Conservation (phyloP, 2,113 vertebrate species). For the Ptychochromis oligacanthus region DNA sequence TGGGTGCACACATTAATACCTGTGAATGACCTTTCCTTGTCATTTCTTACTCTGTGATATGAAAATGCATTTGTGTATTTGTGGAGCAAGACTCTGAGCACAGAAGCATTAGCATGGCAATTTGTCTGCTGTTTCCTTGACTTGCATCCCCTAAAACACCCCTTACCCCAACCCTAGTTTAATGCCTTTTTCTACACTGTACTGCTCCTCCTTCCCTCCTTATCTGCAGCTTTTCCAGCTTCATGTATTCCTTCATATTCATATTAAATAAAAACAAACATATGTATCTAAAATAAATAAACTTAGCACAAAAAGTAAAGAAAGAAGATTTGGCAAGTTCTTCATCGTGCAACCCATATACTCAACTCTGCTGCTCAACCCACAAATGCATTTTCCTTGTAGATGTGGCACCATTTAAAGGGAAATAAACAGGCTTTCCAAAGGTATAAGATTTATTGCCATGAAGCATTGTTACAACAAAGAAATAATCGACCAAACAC, state of each 20-base stretch:
- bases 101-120: neutral
- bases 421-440: no score
- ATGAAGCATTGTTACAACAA: no score
- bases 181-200: neutral
- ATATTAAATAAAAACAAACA: neutral
- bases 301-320: no score
- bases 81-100: neutral
- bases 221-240: neutral
- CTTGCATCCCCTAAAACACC: neutral
- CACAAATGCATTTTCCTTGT: no score
- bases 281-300: neutral
- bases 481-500: no score
- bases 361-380: no score
- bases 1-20: fast-evolving
- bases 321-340: no score
- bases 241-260: neutral
- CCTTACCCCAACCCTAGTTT: neutral
- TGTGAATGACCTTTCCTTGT: neutral
- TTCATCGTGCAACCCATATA: no score
- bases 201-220: neutral
- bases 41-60: neutral
- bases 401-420: no score
- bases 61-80: neutral
- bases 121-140: neutral
- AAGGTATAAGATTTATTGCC: no score